phyloP scores from a whole-genome alignment of 2,888 invertebrate genomes.

The Zaprionus lineosus region DNA sequence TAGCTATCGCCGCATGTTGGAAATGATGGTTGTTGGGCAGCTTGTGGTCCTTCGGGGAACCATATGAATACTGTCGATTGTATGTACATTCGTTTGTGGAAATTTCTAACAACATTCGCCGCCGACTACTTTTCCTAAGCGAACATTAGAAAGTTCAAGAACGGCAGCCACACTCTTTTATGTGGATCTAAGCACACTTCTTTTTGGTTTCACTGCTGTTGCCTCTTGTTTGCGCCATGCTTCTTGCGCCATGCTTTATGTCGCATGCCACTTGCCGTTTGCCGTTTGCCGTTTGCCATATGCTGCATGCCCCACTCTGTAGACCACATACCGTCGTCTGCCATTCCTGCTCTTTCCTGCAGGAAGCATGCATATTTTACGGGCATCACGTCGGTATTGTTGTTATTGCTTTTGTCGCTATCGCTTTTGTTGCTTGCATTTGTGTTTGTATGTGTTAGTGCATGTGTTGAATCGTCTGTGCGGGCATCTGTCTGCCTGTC shows the following conservation, averaged over 20 bases:
- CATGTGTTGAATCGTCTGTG: conserved; percentile 23
- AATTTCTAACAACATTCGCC: no score
- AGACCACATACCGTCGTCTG: conserved; percentile 36
- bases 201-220: conserved; percentile 39
- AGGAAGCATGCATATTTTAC: conserved; percentile 75
- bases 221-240: conserved; percentile 47
- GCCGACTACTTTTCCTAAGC: background rate
- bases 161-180: conserved; percentile 26
- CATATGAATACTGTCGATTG: no score
- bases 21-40: no score
- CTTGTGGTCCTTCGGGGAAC: no score
- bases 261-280: background rate
- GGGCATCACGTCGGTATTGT: conserved; percentile 38
- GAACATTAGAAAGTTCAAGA: conserved; percentile 45
- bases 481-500: conserved; percentile 32
- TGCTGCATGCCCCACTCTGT: conserved; percentile 2
- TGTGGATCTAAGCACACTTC: conserved; percentile 17
- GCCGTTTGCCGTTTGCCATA: conserved; percentile 13
- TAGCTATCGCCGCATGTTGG: no score
- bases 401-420: conserved; percentile 8
- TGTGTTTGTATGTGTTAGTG: background rate
- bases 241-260: conserved; percentile 7
- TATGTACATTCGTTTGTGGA: no score
- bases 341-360: conserved; percentile 72
- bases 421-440: conserved; percentile 28